Evolutionary conservation across 2,113 vertebrate genomes (phyloP), one percentile per base, ranked within the genome.

Genomic region (Erinaceus europaeus): DNA sequence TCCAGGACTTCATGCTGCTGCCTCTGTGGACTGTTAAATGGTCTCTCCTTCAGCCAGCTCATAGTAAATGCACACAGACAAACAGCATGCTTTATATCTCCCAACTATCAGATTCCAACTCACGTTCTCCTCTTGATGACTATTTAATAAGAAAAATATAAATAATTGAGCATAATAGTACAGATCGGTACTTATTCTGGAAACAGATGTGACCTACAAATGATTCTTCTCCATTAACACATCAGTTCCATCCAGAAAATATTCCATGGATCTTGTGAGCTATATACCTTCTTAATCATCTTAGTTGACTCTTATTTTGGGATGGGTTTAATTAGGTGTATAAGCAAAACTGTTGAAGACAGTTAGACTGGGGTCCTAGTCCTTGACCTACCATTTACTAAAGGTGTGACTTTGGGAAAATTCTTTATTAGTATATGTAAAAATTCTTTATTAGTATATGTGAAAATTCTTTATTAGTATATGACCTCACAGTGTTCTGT

Each of bases 141-240:
- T 62, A 59, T 83, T 93, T 86, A 80, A 46, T 86, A 92, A 38
- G 25, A 52, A 88, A 75, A 73, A 38, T 3, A 74, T 72, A 84
- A 87, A 87, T 82, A 72, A 50, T 91, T 23, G 14, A 61, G 38
- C 65, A 34, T 20, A 71, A 61, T 42, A 44, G 29, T 40, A 55
- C 48, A 65, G 57, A 34, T 50, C 52, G 68, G 10, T 74, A 82
- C 59, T 84, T 82, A 92, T 59, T 88, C 55, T 82, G 59, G 68
- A 90, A 62, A 34, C 25, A 93, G 57, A 76, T 73, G 2, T 68
- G 64, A 53, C 71, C 67, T 55, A 79, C 44, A 90, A 69, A 65
- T 69, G 42, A 59, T 46, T 74, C 48, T 9, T 81, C 5, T 40
- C 25, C 21, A 12, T 71, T 46, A 57, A 10, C 11, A 53, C 23